Evolutionary conservation across 2,888 invertebrate genomes (phyloP).

Genomic region (Orchesellides sinensis): DNA sequence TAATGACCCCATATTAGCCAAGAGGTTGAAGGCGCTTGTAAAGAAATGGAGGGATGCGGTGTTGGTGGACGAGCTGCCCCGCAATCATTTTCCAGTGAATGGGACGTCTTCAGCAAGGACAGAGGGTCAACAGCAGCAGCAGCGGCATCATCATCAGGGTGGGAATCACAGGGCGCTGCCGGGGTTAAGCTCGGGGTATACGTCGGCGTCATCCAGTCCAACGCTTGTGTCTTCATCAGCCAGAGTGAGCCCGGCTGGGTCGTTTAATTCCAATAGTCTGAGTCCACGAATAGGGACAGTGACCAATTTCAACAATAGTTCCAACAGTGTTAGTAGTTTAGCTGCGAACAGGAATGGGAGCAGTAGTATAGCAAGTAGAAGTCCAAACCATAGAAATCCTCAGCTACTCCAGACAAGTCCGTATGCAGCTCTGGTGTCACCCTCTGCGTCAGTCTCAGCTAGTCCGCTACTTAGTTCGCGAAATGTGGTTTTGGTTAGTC

Average conservation of each 20-base stretch:
- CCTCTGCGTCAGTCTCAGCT: constrained; percentile 63
- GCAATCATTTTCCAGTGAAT: constrained; percentile 38
- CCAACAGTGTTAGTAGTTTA: constrained; percentile 64
- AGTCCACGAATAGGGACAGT: constrained; percentile 60
- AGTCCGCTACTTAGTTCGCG: constrained; percentile 64
- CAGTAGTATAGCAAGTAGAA: constrained; percentile 61
- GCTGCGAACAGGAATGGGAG: constrained; percentile 61
- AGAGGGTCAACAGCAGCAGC: too few species aligned
- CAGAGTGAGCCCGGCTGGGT: constrained; percentile 67
- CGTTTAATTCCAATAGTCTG: constrained; percentile 70
- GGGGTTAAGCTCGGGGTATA: constrained; percentile 37
- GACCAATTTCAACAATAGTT: constrained; percentile 65
- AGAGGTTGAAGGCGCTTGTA: constrained; percentile 93
- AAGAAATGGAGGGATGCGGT: constrained; percentile 95
- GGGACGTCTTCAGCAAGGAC: constrained; percentile 33
- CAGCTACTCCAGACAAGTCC: constrained; percentile 42
- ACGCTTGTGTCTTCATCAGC: constrained; percentile 52
- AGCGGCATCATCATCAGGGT: constrained; percentile 19
- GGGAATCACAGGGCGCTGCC: constrained; percentile 27
- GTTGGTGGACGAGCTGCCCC: constrained; percentile 78
- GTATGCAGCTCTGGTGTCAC: constrained; percentile 61
- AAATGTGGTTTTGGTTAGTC: constrained; percentile 46
- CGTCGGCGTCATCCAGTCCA: constrained; percentile 63
- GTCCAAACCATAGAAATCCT: constrained; percentile 59
- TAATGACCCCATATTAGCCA: constrained; percentile 88